Evolutionary conservation across 2,113 vertebrate genomes (phyloP).

Genomic region (Burhinus bistriatus): DNA sequence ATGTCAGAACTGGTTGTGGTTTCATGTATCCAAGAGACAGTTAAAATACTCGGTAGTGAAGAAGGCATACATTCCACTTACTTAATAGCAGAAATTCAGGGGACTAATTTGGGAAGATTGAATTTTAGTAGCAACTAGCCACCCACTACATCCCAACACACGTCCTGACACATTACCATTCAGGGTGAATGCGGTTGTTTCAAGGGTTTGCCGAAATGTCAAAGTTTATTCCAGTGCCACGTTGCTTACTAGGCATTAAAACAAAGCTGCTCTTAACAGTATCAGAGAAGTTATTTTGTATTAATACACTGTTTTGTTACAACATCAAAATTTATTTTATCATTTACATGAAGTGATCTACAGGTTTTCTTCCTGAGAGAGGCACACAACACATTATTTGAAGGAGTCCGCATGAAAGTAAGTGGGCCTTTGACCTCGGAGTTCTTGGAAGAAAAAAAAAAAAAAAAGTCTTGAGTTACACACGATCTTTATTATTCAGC

Average conservation of each 20-base stretch:
- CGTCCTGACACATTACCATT: background rate
- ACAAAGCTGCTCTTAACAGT: background rate
- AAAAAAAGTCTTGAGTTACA: background rate
- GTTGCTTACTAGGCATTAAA: background rate
- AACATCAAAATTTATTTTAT: background rate
- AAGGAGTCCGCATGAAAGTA: too few species aligned
- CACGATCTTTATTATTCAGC: background rate
- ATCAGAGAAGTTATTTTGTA: background rate
- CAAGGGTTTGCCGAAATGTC: background rate
- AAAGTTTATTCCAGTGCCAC: background rate
- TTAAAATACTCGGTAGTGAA: background rate
- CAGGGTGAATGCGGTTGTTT: background rate
- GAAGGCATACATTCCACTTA: background rate
- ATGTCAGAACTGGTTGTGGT: accelerated
- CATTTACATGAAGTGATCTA: background rate
- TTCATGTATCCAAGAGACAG: background rate
- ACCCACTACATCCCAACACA: background rate
- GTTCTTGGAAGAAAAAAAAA: background rate
- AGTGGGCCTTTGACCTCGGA: background rate
- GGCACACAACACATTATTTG: too few species aligned
- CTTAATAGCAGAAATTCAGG: background rate
- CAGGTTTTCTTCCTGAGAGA: background rate
- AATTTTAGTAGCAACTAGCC: background rate
- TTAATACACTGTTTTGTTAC: background rate
- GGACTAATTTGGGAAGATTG: background rate